Evolutionary conservation across 2,113 vertebrate genomes (phyloP).

Genomic region (Dendropsophus ebraccatus): DNA sequence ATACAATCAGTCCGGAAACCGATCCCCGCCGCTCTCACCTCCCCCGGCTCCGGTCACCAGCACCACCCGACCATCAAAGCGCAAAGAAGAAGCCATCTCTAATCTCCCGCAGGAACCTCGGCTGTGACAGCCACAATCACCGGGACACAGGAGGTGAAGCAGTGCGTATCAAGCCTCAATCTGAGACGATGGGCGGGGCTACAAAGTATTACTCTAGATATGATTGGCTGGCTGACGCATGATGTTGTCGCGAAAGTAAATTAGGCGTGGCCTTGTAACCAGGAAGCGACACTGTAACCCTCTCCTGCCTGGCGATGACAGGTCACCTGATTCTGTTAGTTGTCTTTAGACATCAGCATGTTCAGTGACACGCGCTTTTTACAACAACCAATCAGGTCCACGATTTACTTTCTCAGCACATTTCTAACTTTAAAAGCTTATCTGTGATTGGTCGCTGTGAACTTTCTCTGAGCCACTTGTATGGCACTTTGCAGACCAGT

Average conservation of each 20-base stretch:
- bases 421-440: no score
- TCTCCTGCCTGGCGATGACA: background rate
- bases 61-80: slow-evolving; percentile 49
- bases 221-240: background rate
- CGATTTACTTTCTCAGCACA: no score
- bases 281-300: slow-evolving; percentile 8
- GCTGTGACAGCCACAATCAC: background rate
- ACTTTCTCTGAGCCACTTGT: no score
- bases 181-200: background rate
- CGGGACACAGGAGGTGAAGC: background rate
- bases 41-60: slow-evolving; percentile 52
- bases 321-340: no score
- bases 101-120: background rate
- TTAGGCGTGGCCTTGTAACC: background rate
- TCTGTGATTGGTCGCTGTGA: no score
- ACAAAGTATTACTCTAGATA: background rate
- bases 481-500: no score
- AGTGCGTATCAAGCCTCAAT: slow-evolving; percentile 50
- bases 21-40: slow-evolving; percentile 16
- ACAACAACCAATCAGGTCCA: no score
- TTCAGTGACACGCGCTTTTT: no score
- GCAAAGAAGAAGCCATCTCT: background rate
- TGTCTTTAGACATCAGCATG: no score
- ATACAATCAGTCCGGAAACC: background rate
- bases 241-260: background rate